phyloP scores from a whole-genome alignment of 2,797 vertebrate species.

The Lithobates pipiens region DNA sequence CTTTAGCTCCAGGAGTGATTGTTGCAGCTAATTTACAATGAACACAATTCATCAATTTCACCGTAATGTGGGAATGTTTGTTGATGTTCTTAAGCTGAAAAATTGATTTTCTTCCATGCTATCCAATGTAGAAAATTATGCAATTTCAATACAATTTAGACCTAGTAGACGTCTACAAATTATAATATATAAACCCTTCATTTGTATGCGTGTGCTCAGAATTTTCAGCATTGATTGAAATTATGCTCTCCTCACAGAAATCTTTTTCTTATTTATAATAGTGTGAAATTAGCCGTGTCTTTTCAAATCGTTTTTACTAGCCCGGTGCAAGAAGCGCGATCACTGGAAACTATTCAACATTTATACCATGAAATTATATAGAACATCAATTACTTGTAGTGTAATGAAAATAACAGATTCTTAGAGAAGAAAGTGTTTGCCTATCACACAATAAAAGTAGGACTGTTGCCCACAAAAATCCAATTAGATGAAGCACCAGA shows the following conservation, averaged over 20 bases:
- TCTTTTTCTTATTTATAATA: background rate
- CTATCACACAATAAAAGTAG: too few species aligned
- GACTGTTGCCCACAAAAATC: too few species aligned
- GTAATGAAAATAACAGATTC: too few species aligned
- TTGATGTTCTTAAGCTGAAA: background rate
- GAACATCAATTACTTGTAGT: background rate
- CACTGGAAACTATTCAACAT: conserved; percentile 7
- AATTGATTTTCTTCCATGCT: background rate
- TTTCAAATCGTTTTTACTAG: conserved; percentile 24
- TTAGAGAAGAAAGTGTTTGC: background rate
- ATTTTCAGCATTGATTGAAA: background rate
- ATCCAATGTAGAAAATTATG: background rate
- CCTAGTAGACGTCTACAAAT: background rate
- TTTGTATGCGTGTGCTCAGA: background rate
- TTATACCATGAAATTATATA: conserved; percentile 4
- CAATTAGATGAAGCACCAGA: too few species aligned
- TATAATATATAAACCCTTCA: background rate
- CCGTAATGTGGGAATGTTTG: background rate
- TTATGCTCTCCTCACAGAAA: background rate
- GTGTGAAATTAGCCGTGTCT: conserved; percentile 16
- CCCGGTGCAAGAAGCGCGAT: background rate
- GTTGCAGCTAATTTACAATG: background rate
- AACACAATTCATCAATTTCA: background rate
- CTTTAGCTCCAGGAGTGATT: background rate
- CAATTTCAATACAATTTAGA: conserved; percentile 5